phyloP scores from a whole-genome alignment of 2,113 vertebrate species.

The Chamaea fasciata region DNA sequence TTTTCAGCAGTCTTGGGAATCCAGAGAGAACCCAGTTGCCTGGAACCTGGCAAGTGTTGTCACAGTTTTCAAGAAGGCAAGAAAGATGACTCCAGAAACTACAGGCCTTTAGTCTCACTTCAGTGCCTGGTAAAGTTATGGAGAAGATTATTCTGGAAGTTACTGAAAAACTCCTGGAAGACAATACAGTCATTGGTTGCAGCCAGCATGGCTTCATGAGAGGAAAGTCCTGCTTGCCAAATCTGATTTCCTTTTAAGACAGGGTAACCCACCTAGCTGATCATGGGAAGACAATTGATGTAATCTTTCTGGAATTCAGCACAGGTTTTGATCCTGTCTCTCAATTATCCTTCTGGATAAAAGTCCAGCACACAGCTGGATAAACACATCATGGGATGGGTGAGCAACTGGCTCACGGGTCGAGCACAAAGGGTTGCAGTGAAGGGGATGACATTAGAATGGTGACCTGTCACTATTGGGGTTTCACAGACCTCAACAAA shows the following conservation, averaged over 20 bases:
- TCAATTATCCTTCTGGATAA: background rate
- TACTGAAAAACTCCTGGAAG: background rate
- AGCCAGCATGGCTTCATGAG: background rate
- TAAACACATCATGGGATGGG: background rate
- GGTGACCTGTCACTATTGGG: background rate
- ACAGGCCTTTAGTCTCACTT: background rate
- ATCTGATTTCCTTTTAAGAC: too few relatives aligned
- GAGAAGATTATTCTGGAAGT: background rate
- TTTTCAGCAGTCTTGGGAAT: background rate
- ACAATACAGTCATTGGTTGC: background rate
- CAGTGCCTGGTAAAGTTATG: background rate
- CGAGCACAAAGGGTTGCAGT: background rate
- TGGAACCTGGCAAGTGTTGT: background rate
- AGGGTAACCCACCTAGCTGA: background rate
- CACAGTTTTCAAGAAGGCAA: background rate
- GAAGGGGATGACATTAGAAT: background rate
- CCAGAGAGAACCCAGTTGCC: background rate
- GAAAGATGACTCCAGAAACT: background rate
- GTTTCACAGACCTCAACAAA: background rate
- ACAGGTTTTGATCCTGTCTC: background rate
- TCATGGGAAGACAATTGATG: background rate
- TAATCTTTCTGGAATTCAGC: background rate
- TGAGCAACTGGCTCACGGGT: accelerated
- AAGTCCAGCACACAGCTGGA: background rate
- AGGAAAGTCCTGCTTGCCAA: too few relatives aligned